Evolutionary conservation across 2,888 invertebrate genomes (phyloP).

Genomic region (Sinotaia quadrata): DNA sequence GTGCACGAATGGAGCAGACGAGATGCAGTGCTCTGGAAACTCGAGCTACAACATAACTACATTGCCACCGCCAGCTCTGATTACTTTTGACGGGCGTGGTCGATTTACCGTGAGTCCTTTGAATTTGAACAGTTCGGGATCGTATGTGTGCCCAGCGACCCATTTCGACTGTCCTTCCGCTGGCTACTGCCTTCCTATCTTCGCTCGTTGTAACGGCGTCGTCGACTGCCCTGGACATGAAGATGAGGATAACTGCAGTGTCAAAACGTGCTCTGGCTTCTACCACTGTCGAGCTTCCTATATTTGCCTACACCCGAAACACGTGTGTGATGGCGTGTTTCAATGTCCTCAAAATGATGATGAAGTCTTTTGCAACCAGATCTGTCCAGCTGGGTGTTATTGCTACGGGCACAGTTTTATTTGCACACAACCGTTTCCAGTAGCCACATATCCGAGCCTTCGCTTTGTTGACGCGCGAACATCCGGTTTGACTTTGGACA

Average conservation of each 20-base stretch:
- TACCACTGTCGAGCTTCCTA: slow-evolving; percentile 15
- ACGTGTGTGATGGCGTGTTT: slow-evolving; percentile 16
- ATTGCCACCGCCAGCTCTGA: background rate
- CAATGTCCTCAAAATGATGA: slow-evolving; percentile 21
- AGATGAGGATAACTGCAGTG: slow-evolving; percentile 13
- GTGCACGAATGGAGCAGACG: background rate
- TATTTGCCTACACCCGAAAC: slow-evolving; percentile 7
- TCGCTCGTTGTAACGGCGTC: slow-evolving; percentile 15
- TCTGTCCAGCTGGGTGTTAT: slow-evolving; percentile 7
- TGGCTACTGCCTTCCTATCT: slow-evolving; percentile 18
- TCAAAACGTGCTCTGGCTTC: slow-evolving; percentile 8
- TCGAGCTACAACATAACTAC: background rate
- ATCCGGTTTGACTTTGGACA: background rate
- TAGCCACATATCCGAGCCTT: background rate
- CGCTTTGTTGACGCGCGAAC: background rate
- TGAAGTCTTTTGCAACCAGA: slow-evolving; percentile 5
- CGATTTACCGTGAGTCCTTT: background rate
- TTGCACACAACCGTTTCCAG: background rate
- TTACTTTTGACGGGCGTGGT: slow-evolving; percentile 4
- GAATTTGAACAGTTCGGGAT: background rate
- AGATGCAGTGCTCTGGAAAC: background rate
- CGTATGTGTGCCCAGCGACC: slow-evolving; percentile 4
- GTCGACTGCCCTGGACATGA: slow-evolving; percentile 10
- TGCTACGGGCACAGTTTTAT: slow-evolving; percentile 2
- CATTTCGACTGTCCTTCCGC: slow-evolving; percentile 4